Percentiles rank a stretch among this genome's conserved stretches.
These are phyloP conservation scores for Drosophila formosana DNA, from an alignment of 2,888 invertebrate genomes.

Conservation along the genomic window DNA sequence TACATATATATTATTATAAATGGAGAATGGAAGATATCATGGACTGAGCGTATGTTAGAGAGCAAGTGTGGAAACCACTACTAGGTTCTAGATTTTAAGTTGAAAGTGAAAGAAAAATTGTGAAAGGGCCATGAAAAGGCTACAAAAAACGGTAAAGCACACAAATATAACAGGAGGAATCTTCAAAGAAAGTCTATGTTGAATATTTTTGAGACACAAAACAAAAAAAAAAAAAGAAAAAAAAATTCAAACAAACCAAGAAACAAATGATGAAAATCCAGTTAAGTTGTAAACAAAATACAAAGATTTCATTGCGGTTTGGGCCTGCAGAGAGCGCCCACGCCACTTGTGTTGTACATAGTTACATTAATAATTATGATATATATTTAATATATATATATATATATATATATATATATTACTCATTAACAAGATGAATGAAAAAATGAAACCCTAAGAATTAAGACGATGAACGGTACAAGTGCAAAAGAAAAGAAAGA, in stretches of 20 bases:
- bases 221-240: constrained; percentile 14
- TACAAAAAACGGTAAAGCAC: constrained; percentile 57
- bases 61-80: constrained; percentile 65
- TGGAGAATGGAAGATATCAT: constrained; percentile 77
- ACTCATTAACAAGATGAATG: constrained; percentile 65
- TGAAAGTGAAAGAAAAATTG: constrained; percentile 57
- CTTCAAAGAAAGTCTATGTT: constrained; percentile 55
- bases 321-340: constrained; percentile 37
- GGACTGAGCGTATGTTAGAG: constrained; percentile 82
- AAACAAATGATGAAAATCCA: constrained; percentile 39
- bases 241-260: constrained; percentile 11
- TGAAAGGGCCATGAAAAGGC: constrained; percentile 60
- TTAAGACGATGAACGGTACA: constrained; percentile 78
- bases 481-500: constrained; percentile 65
- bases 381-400: constrained; percentile 59
- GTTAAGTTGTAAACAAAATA: constrained; percentile 72
- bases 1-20: constrained; percentile 33
- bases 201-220: constrained; percentile 58
- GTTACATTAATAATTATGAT: constrained; percentile 72
- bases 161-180: constrained; percentile 39
- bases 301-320: constrained; percentile 72
- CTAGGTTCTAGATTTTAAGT: constrained; percentile 74
- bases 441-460: constrained; percentile 47
- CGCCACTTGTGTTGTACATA: constrained; percentile 71
- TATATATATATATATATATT: constrained; percentile 55